phyloP scores from a whole-genome alignment of 2,113 vertebrate species.

The Eretmochelys imbricata region DNA sequence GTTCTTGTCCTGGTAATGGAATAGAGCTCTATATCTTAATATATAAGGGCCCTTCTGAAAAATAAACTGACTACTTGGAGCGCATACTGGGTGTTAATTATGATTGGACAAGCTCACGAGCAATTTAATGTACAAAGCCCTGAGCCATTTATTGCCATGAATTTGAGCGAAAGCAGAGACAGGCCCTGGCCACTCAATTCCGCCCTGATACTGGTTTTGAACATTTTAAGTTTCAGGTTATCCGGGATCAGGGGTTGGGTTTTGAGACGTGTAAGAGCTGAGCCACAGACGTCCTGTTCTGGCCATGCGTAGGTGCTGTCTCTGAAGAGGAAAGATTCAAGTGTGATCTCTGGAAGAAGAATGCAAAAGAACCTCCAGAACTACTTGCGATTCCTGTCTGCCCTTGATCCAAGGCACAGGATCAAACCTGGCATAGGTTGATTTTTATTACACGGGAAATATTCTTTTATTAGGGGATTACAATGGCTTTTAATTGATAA shows the following conservation, averaged over 20 bases:
- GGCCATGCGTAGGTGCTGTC: conserved; percentile 50
- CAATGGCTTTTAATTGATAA: conserved; percentile 62
- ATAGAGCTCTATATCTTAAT: conserved; percentile 4
- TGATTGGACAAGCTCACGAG: background rate
- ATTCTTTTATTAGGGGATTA: conserved; percentile 61
- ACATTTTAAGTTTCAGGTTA: background rate
- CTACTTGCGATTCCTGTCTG: conserved; percentile 64
- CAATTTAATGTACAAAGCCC: background rate
- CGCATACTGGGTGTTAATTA: conserved; percentile 4
- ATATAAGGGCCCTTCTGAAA: conserved; percentile 23
- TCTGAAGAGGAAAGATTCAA: conserved; percentile 59
- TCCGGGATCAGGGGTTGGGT: conserved; percentile 17
- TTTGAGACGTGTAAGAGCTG: conserved; percentile 21
- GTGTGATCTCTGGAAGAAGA: conserved; percentile 45
- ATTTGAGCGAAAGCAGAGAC: background rate
- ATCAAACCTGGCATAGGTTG: conserved; percentile 33
- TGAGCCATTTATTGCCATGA: background rate
- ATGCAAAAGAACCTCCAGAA: conserved; percentile 48
- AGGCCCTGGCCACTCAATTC: background rate
- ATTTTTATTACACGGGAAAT: conserved; percentile 69
- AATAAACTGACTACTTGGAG: conserved; percentile 8
- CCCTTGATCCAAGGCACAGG: background rate
- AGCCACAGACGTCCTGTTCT: conserved; percentile 19
- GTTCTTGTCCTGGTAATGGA: conserved; percentile 36
- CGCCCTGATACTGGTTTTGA: background rate